phyloP scores from a whole-genome alignment of 2,113 vertebrate genomes.

The Probosciger aterrimus region DNA sequence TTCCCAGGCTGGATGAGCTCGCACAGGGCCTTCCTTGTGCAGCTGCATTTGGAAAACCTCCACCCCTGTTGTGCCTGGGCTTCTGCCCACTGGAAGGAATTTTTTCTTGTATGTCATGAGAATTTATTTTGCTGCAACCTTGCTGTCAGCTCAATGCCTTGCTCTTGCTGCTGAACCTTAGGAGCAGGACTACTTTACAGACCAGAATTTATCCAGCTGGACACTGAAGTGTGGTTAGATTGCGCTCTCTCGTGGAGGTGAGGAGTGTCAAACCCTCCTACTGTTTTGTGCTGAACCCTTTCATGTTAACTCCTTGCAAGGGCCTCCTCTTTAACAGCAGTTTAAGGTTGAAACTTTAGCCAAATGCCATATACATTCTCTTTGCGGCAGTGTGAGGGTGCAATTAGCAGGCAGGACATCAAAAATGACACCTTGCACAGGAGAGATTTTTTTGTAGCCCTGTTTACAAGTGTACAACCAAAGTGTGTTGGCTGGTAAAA shows the following conservation, averaged over 20 bases:
- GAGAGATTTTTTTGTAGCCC: neutral
- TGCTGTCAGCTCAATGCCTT: neutral
- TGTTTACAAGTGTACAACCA: neutral
- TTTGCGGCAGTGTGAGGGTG: neutral
- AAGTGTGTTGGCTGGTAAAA: neutral
- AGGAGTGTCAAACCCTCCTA: neutral
- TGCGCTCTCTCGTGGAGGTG: neutral
- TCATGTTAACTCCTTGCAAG: neutral
- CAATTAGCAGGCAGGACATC: neutral
- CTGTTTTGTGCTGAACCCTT: neutral
- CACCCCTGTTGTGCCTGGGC: accelerated
- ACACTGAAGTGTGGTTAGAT: neutral
- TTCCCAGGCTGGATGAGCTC: neutral
- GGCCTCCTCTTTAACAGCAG: neutral
- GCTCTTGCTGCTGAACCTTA: neutral
- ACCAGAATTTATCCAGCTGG: neutral
- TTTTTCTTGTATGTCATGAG: neutral
- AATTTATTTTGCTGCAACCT: neutral
- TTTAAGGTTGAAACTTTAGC: neutral
- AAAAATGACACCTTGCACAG: neutral
- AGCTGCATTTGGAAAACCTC: neutral
- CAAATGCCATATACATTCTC: neutral
- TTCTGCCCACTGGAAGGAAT: neutral
- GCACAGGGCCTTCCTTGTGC: neutral
- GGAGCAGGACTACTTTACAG: neutral